Evolutionary conservation across 1,140 invertebrate species (phyloP).

Genomic region (Microvelia longipes): DNA sequence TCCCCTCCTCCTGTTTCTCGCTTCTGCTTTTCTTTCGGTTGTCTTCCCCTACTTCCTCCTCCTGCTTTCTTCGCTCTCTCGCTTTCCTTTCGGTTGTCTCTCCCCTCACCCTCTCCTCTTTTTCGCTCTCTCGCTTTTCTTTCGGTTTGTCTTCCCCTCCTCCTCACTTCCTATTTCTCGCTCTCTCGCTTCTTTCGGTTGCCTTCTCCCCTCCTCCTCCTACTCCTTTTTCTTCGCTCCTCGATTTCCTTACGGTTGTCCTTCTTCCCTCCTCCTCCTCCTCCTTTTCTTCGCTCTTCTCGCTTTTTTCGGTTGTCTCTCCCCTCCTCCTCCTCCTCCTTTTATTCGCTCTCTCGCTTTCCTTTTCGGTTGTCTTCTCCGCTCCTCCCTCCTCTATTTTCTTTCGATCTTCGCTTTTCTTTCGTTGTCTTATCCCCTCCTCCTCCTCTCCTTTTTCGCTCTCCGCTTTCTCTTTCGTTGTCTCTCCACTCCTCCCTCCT

Average conservation of each 20-base stretch:
- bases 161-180: conserved; percentile 13
- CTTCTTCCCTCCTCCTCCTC: conserved; percentile 10
- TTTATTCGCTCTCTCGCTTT: conserved; percentile 9
- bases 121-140: conserved; percentile 1
- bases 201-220: conserved; percentile 19
- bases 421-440: not conserved
- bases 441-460: not conserved
- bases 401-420: not conserved
- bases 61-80: not conserved
- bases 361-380: not conserved
- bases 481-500: conserved; percentile 21
- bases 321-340: conserved; percentile 16
- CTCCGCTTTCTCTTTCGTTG: not conserved
- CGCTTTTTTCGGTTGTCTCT: conserved; percentile 1
- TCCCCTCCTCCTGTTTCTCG: not conserved
- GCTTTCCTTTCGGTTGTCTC: not conserved
- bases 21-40: not conserved
- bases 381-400: not conserved
- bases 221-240: not conserved
- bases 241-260: not conserved
- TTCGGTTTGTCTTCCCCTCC: conserved; percentile 17
- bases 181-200: conserved; percentile 17
- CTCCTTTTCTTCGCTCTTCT: conserved; percentile 3
- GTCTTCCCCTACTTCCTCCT: not conserved
- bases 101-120: not conserved